phyloP scores from a whole-genome alignment of 2,797 vertebrate genomes.

The Characodon lateralis region DNA sequence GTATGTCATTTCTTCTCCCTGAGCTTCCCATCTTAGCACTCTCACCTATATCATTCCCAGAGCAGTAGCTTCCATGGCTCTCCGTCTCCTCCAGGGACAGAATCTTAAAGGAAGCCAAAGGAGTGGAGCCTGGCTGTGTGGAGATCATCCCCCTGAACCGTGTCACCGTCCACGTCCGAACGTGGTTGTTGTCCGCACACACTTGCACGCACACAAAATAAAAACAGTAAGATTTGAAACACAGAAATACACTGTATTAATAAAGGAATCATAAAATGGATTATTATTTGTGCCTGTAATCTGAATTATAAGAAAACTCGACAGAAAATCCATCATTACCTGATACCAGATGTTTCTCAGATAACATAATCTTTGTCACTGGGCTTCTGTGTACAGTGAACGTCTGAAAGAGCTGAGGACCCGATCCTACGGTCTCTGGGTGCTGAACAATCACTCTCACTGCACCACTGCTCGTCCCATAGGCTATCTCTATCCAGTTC shows the following conservation, averaged over 20 bases:
- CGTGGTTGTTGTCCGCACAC: conserved; percentile 97
- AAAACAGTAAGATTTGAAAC: neutral
- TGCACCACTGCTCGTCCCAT: conserved; percentile 95
- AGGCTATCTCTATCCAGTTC: conserved; percentile 98
- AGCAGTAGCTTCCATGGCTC: conserved; percentile 94
- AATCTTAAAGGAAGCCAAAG: conserved; percentile 96
- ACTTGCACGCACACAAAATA: conserved; percentile 73
- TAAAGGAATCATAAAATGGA: neutral
- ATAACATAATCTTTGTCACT: conserved; percentile 97
- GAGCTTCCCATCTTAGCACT: neutral
- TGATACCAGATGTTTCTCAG: conserved; percentile 96
- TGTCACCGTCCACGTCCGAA: conserved; percentile 96
- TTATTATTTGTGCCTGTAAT: neutral
- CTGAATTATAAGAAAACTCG: neutral
- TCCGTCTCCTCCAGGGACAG: conserved; percentile 95
- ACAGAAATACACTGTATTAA: neutral
- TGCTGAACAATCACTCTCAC: conserved; percentile 97
- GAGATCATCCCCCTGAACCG: conserved; percentile 99
- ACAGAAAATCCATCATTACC: conserved; percentile 73
- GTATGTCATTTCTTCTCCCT: neutral
- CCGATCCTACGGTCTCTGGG: conserved; percentile 94
- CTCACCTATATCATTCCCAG: conserved; percentile 96
- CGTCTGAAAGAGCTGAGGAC: conserved; percentile 96
- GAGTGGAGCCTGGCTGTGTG: conserved; percentile 97
- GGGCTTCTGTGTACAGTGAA: conserved; percentile 97